phyloP scores from a whole-genome alignment of 2,113 vertebrate species.

The Leucopsar rothschildi region DNA sequence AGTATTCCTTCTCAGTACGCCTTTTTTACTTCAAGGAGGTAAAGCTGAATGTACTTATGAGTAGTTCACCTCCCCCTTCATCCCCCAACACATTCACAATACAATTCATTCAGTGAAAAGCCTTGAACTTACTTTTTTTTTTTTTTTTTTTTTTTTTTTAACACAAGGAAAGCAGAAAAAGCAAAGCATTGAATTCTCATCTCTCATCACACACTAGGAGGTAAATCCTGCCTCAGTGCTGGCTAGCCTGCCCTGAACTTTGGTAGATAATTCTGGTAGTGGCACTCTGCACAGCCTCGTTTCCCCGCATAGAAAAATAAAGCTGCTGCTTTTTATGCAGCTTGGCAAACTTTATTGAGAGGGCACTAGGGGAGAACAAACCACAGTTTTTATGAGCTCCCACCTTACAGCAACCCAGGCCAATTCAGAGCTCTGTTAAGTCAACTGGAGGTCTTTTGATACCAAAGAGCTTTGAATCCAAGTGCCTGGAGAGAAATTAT shows the following conservation, averaged over 20 bases:
- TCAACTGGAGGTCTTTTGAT: neutral
- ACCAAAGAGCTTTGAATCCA: neutral
- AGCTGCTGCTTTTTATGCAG: neutral
- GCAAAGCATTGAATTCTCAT: conserved; percentile 38
- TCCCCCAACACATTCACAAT: neutral
- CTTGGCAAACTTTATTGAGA: neutral
- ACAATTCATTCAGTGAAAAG: conserved; percentile 25
- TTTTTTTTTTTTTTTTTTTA: neutral
- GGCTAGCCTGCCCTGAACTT: neutral
- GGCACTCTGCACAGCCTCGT: neutral
- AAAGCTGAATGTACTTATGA: neutral
- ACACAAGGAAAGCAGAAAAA: neutral
- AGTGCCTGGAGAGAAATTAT: neutral
- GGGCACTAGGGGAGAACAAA: neutral
- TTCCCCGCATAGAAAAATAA: neutral
- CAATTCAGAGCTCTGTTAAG: neutral
- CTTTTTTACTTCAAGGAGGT: conserved; percentile 7
- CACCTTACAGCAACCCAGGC: neutral
- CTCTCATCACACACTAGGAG: conserved; percentile 24
- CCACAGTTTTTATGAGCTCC: neutral
- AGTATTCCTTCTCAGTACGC: neutral
- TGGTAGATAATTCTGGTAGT: neutral
- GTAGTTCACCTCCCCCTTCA: neutral
- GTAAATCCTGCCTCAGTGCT: conserved; percentile 18
- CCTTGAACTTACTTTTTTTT: neutral